Base-by-base conservation (phyloP, 2,888 invertebrate species). In the Phortica okadai region DNA sequence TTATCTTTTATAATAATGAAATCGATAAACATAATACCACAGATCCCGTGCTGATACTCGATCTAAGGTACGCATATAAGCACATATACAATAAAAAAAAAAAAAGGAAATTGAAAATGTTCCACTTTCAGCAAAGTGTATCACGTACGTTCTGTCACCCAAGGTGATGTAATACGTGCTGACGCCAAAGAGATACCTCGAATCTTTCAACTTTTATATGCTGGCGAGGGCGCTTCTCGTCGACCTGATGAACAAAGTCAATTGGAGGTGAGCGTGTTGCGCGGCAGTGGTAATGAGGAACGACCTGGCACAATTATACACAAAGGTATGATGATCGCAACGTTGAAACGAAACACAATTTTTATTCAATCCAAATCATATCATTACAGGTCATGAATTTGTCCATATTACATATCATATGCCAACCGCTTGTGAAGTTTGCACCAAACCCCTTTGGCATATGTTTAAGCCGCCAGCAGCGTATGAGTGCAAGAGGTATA, bases 141-240 rank as follows among this genome's bases (percentile, higher is more conserved):
- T 93, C 99, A 99, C 93, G 99, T 99, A 84, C 95, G 99, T 82
- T 97, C 98, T 79, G 99, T 99, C 84, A 99, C 99, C 80, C 99
- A 99, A 92, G 99, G 99, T 88, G 99, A 99, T 94, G 99, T 99
- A 88, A 98, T 99, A 91, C 95, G 99, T 91, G 99, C 98, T 76
- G 98, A 99, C 94, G 97, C 98, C 92, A 98, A 97, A 94, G 98
- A 99, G 94, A 98, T 99, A 92, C 99, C 99, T 88, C 95, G 98
- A 92, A 99, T 99, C 92, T 99, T 99, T 93, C 94, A 98, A 93
- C 93, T 99, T 89, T 93, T 99, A 88, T 99, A 99, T 92, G 98
- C 99, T 82, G 98, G 98, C 80, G 98, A 99, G 93, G 98, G 98
- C 74, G 98, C 98, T 92, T 96, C 96, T 81, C 93, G 96, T 79